Conservation (phyloP, 2,797 vertebrate species). For the Helicolenus hilgendorfi region DNA sequence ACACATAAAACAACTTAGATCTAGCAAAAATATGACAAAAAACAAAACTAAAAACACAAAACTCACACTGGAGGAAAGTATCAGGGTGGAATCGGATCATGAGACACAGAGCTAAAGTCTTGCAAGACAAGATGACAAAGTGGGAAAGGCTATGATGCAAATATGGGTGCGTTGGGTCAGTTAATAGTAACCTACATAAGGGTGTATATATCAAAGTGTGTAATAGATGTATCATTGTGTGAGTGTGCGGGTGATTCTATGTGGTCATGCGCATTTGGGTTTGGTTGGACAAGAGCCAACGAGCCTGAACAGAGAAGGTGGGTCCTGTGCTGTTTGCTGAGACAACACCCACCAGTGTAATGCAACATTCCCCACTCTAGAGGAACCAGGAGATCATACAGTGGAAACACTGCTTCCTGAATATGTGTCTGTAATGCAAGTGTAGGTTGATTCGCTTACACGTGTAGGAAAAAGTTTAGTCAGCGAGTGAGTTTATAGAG, state of each 20-base stretch:
- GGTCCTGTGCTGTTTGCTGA: conserved; percentile 32
- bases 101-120: background rate
- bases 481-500: background rate
- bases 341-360: conserved; percentile 62
- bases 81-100: background rate
- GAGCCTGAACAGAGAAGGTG: conserved; percentile 30
- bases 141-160: conserved; percentile 46
- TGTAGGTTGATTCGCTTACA: background rate
- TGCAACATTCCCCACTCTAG: conserved; percentile 64
- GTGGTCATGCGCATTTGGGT: background rate
- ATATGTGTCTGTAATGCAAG: background rate
- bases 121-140: conserved; percentile 6
- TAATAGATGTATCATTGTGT: background rate
- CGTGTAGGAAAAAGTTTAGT: background rate
- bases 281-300: conserved; percentile 35
- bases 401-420: conserved; percentile 36
- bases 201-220: conserved; percentile 19
- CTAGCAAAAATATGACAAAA: background rate
- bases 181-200: conserved; percentile 7
- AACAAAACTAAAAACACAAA: background rate
- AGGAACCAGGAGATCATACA: conserved; percentile 34
- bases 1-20: background rate
- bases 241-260: background rate
- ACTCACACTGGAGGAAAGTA: background rate
- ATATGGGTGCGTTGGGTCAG: conserved; percentile 58